Conservation (phyloP, 2,888 invertebrate species). For the Globia sparganii region DNA sequence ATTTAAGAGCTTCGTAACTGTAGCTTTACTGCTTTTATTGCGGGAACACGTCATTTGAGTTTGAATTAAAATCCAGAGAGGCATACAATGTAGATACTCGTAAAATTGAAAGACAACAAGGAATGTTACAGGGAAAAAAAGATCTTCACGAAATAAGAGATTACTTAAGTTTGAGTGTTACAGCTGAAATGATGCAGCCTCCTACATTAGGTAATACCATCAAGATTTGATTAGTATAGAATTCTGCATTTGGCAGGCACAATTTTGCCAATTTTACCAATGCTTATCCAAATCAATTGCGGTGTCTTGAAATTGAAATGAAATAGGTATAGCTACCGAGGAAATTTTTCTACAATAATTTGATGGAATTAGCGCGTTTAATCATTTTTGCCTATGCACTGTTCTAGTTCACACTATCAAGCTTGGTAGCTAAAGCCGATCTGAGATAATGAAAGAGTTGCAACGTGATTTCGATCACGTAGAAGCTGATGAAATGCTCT, state of each 20-base stretch:
- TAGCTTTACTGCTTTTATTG: constrained; percentile 40
- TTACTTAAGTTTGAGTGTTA: neutral
- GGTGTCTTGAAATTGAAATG: neutral
- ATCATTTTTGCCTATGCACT: neutral
- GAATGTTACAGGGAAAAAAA: neutral
- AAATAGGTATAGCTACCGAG: neutral
- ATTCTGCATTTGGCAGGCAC: neutral
- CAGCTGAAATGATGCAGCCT: neutral
- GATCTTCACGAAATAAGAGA: neutral
- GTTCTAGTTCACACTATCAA: neutral
- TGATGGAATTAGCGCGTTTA: neutral
- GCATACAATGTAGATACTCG: constrained; percentile 7
- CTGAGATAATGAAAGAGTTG: neutral
- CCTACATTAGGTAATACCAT: neutral
- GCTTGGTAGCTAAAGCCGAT: neutral
- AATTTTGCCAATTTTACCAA: neutral
- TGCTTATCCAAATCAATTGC: neutral
- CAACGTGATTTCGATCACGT: neutral
- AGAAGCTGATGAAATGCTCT: neutral
- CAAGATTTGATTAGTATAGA: neutral
- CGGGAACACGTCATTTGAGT: constrained; percentile 25
- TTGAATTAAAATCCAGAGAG: constrained; percentile 30
- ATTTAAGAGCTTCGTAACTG: constrained; percentile 72
- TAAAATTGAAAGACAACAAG: constrained; percentile 1
- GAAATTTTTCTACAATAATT: neutral